phyloP scores from a whole-genome alignment of 2,797 vertebrate species.

The Parauchenoglanis ngamensis region DNA sequence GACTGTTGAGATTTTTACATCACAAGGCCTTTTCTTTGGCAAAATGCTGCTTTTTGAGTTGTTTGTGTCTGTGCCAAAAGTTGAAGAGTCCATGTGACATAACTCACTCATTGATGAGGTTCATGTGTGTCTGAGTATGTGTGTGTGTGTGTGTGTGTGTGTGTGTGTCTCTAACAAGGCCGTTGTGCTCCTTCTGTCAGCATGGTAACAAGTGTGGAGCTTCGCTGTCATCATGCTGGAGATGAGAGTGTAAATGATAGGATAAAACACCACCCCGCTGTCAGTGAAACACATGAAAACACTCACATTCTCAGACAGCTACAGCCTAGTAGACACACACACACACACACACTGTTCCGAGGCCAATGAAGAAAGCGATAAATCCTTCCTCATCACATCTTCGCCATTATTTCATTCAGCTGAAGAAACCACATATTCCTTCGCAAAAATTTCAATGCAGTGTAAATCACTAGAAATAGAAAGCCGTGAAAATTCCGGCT shows the following conservation, averaged over 20 bases:
- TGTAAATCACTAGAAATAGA: constrained; percentile 13
- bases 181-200: constrained; percentile 60
- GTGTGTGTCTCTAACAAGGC: constrained; percentile 47
- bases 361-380: constrained; percentile 5
- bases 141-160: constrained; percentile 14
- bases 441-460: background rate
- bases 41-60: constrained; percentile 1
- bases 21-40: background rate
- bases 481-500: background rate
- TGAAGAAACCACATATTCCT: constrained; percentile 1
- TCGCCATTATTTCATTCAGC: constrained; percentile 22
- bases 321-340: background rate
- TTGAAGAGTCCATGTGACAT: constrained; percentile 25
- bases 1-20: constrained; percentile 33
- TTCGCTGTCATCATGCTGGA: constrained; percentile 61
- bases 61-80: background rate
- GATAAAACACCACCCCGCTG: constrained; percentile 42
- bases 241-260: constrained; percentile 45
- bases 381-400: constrained; percentile 15
- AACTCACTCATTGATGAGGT: constrained; percentile 29
- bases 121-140: background rate
- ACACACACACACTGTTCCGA: background rate
- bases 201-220: constrained; percentile 56
- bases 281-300: constrained; percentile 31
- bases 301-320: constrained; percentile 22